Base-by-base conservation (phyloP, 2,888 invertebrate genomes). In the Tipula lateralis region DNA sequence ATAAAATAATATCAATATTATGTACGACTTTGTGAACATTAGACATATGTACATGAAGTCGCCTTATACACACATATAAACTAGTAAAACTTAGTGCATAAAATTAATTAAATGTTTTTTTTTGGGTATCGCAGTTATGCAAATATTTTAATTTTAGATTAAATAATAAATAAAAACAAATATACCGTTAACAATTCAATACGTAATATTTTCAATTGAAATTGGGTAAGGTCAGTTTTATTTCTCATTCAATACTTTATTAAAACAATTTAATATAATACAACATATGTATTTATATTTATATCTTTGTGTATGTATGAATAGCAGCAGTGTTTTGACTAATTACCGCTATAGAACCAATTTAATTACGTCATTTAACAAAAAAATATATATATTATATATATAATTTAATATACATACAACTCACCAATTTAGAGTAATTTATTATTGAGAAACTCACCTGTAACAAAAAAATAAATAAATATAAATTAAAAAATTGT, bases 371-470 rank as follows among this genome's bases (percentile, higher is more conserved):
- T 66, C 44, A 50, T 50, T 50, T 16, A 50, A 36, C n/a, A n/a
- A 50, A 50, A 50, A 16, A 50, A 50, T 50, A 34, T 34, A 34
- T 34, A 34, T 34, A 34, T n/a, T n/a, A n/a, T n/a, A 34, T 34
- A 16, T 50, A 16, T 50, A 6, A 50, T 16, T 50, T 50, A 16
- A 16, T n/a, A n/a, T 16, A 50, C 44, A 16, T 50, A 16, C 19
- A 50, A 44, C 44, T 50, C 44, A 16, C 44, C 44, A 50, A 50
- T 16, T 50, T 50, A 16, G 16, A 16, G 44, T 36, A 36, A 36
- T 50, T 50, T 50, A 50, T 50, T 50, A 50, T 50, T 50, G 44
- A 50, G n/a, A 50, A 50, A 50, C 44, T 50, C 44, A 50, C 44
- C 16, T 50, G 16, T 16, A 50, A 50, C 6, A 50, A 16, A 50